phyloP scores from a whole-genome alignment of 2,888 invertebrate species.

The Ophion obscuratus region DNA sequence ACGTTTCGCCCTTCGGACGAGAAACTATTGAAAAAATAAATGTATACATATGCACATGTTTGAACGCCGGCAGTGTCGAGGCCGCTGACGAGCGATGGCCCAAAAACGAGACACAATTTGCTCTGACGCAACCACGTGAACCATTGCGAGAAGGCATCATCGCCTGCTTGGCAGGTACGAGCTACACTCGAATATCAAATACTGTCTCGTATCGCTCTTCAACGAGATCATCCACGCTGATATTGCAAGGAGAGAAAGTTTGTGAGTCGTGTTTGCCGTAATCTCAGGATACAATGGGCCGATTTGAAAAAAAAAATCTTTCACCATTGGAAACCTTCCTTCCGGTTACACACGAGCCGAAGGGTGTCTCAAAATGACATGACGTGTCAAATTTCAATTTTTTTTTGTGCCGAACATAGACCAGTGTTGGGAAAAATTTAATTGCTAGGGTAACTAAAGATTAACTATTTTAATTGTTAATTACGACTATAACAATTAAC shows the following conservation, averaged over 20 bases:
- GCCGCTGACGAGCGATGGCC: slow-evolving; percentile 12
- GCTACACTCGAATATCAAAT: not conserved
- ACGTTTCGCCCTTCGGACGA: not conserved
- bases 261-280: not conserved
- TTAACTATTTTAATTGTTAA: no score
- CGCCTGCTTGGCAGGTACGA: not conserved
- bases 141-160: not conserved
- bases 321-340: not conserved
- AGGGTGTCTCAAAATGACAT: no score
- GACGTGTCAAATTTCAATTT: no score
- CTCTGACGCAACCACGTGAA: not conserved
- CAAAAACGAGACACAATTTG: slow-evolving; percentile 2
- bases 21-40: not conserved
- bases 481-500: no score
- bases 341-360: not conserved
- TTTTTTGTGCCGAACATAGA: no score
- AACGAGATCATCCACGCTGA: not conserved
- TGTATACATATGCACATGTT: not conserved
- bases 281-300: not conserved
- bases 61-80: not conserved
- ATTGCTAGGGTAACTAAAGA: no score
- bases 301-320: not conserved
- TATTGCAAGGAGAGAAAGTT: not conserved
- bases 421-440: no score
- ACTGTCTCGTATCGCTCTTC: not conserved